Evolutionary conservation across 2,888 invertebrate species (phyloP), one percentile per base, ranked within the genome.

Genomic region (Andrena trimmerana): DNA sequence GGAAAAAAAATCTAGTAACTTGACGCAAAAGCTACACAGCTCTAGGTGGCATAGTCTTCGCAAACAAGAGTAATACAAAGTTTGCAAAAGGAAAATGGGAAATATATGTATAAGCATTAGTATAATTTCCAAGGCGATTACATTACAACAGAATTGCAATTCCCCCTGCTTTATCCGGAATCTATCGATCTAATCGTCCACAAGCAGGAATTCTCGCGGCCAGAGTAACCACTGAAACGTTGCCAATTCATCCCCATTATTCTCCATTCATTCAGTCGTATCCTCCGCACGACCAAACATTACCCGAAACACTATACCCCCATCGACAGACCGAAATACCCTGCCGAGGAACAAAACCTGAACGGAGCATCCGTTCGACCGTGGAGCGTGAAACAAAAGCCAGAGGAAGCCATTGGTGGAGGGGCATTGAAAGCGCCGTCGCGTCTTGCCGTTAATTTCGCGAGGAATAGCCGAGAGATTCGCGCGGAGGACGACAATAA

Each of bases 401-500:
- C 10, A 20, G 24, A 8, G 24, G 57, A 57, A 57, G 57, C 57
- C 10, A 57, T 57, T 27, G 57, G 57, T 1, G 27, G 52, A 54
- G n/a, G 65, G 24, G 52, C 20, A 65, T 66, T 52, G 27, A 36
- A 33, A 10, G 7, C 33, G 16, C 31, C 20, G 7, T 20, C 29
- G 16, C 16, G 33, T 13, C 29, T n/a, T 72, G 7, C 20, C 20
- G 27, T 29, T 50, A 68, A 73, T 79, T 72, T 42, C 24, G 20
- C 10, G 54, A 20, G 54, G 48, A 33, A 69, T 52, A 57, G 29
- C 24, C 36, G 20, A 6, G 63, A 6, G 31, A 29, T 16, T 2
- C 7, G 57, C 10, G 24, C 16, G 66, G 52, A 13, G 20, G 42
- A 20, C 5, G 13, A 67, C 29, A 24, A 54, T 33, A 52, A 76